Conservation (phyloP, 2,113 vertebrate genomes). For the Apteryx owenii region DNA sequence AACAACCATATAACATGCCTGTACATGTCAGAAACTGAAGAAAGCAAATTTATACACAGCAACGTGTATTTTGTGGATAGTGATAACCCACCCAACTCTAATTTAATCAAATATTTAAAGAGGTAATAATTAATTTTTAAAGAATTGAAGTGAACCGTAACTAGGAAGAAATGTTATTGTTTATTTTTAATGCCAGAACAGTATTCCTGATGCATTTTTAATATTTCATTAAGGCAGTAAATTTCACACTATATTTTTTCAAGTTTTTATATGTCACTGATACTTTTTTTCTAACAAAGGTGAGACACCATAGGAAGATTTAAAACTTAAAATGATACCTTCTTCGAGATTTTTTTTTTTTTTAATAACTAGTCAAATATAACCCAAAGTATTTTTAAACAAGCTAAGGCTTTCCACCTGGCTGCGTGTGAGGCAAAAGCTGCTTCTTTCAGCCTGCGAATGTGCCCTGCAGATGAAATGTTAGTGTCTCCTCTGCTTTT, state of each 20-base stretch:
- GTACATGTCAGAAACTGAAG: conserved; percentile 63
- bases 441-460: background rate
- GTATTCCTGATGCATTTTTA: conserved; percentile 82
- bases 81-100: conserved; percentile 77
- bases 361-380: conserved; percentile 44
- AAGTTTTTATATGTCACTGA: conserved; percentile 57
- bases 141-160: conserved; percentile 80
- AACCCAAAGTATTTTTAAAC: conserved; percentile 29
- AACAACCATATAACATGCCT: conserved; percentile 51
- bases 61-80: conserved; percentile 64
- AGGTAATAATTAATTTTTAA: conserved; percentile 85
- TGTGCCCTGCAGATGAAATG: background rate
- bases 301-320: conserved; percentile 27
- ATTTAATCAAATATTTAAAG: conserved; percentile 86
- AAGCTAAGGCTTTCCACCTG: conserved; percentile 43
- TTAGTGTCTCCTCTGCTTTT: background rate
- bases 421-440: background rate
- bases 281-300: conserved; percentile 31
- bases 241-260: conserved; percentile 63
- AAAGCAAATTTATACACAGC: conserved; percentile 63
- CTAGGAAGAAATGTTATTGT: conserved; percentile 78
- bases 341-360: background rate
- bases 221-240: conserved; percentile 80
- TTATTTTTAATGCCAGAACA: conserved; percentile 82
- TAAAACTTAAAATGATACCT: background rate